Evolutionary conservation across 2,797 vertebrate genomes (phyloP).

Genomic region (Clarias platycephalus): DNA sequence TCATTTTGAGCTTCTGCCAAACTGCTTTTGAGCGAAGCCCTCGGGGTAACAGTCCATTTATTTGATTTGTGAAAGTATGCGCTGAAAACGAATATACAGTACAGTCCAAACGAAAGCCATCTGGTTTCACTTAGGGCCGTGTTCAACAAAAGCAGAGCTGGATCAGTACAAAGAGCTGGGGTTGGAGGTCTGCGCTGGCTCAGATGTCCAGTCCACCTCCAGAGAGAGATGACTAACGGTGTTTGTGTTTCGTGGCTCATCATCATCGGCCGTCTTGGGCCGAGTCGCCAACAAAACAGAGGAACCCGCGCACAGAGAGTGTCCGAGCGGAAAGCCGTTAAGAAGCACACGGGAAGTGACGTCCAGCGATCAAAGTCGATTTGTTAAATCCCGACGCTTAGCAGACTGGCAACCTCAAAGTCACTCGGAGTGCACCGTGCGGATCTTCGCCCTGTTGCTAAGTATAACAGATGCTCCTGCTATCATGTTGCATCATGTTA

Average conservation of each 20-base stretch:
- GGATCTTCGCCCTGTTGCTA: slow-evolving; percentile 39
- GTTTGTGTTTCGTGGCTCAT: slow-evolving; percentile 57
- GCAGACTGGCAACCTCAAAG: background rate
- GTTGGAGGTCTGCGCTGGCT: slow-evolving; percentile 57
- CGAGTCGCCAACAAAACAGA: background rate
- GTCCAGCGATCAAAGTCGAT: slow-evolving; percentile 3
- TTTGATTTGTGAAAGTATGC: slow-evolving; percentile 68
- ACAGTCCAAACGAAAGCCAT: slow-evolving; percentile 64
- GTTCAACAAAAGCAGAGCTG: slow-evolving; percentile 61
- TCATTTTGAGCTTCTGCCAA: slow-evolving; percentile 50
- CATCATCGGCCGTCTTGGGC: slow-evolving; percentile 45
- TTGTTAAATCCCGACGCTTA: background rate
- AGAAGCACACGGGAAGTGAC: slow-evolving; percentile 15
- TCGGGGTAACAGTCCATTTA: slow-evolving; percentile 60
- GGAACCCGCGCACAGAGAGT: slow-evolving; percentile 21
- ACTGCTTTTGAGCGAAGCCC: slow-evolving; percentile 55
- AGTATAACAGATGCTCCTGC: slow-evolving; percentile 48
- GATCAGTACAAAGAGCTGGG: slow-evolving; percentile 58
- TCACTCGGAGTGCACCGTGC: slow-evolving; percentile 9
- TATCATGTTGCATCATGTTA: slow-evolving; percentile 51
- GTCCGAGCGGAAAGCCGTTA: background rate
- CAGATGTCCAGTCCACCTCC: slow-evolving; percentile 58
- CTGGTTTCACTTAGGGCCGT: slow-evolving; percentile 70
- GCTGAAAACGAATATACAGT: slow-evolving; percentile 58
- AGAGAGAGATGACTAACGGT: slow-evolving; percentile 55